Evolutionary conservation across 2,888 invertebrate genomes (phyloP), one percentile per base, ranked within the genome.

Genomic region (Orthonevra nobilis): DNA sequence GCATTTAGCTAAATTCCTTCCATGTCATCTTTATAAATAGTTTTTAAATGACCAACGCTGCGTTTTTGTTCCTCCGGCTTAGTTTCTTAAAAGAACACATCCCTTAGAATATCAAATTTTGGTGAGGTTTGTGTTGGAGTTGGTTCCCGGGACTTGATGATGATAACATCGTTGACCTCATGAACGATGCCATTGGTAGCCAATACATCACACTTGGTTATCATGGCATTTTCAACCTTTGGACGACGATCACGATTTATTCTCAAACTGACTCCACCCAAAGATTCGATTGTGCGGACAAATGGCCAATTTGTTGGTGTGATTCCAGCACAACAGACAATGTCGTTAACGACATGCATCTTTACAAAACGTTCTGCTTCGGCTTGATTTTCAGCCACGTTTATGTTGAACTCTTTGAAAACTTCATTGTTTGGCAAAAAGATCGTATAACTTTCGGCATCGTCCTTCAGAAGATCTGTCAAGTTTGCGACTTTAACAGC

Each of bases 301-400:
- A 89, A 89, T 50, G 89, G 89, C 89, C 89, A 89, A 54, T 87
- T 87, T 12, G 88, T 87, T 52, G 87, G 86, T 30, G 88, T 87
- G 17, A 89, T 89, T 19, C 89, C 89, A 44, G 89, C 86, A 68
- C 89, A 89, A 75, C 89, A 89, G 28, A 89, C 85, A 2, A 88
- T 87, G 81, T 89, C 89, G 82, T 87, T 86, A 3, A 88, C 87
- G 68, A 89, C 86, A 63, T 89, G 89, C 1, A 85, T 85, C 81
- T 88, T 87, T 12, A 89, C 85, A 17, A 87, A 82, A 20, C 84
- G 82, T 70, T 85, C 83, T 4, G 88, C 81, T 63, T 86, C 84
- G 1, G 81, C 28, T 38, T 84, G 81, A 15, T 83, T 85, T 38
- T 84, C 84, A 6, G 81, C 63, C 1, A 85, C 52, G 61, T 83